phyloP scores from a whole-genome alignment of 2,888 invertebrate species.

The Ormyrus thymus region DNA sequence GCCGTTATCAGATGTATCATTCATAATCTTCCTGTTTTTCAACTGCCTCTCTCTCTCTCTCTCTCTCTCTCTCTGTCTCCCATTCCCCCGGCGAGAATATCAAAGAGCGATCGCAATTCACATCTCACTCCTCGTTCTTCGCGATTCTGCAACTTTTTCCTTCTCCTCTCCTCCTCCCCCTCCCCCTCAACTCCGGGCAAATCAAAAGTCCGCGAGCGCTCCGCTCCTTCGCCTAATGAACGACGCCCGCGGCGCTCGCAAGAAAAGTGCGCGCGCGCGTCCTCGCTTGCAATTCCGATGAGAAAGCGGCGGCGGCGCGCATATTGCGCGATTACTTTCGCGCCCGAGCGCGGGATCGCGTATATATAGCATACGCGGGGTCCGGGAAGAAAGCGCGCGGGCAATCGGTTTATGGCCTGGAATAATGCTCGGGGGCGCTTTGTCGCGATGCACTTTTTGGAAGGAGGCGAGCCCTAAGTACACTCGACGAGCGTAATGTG shows the following conservation, averaged over 20 bases:
- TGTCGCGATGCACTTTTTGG: slow-evolving; percentile 49
- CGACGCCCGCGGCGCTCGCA: slow-evolving; percentile 58
- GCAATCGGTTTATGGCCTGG: slow-evolving; percentile 72
- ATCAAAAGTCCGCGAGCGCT: no score
- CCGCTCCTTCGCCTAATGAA: slow-evolving; percentile 61
- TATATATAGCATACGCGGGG: no score
- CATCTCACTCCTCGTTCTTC: slow-evolving; percentile 5
- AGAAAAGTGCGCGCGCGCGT: slow-evolving; percentile 64
- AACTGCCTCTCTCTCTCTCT: no score
- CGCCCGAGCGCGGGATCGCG: not conserved
- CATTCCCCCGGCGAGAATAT: not conserved
- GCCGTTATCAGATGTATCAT: not conserved
- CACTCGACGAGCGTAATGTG: not conserved
- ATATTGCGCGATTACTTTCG: slow-evolving; percentile 66
- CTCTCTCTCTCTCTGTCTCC: no score
- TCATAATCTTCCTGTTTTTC: slow-evolving; percentile 11
- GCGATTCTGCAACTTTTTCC: slow-evolving; percentile 36
- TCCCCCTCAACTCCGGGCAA: no score
- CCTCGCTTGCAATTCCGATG: slow-evolving; percentile 70
- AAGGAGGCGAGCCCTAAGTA: not conserved
- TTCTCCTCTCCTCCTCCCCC: no score
- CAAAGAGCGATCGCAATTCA: slow-evolving; percentile 19
- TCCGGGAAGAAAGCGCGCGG: slow-evolving; percentile 5
- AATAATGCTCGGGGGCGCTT: slow-evolving; percentile 65
- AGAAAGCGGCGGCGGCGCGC: slow-evolving; percentile 61